These are phyloP conservation scores for Cheilosia vulpina DNA, from an alignment of 2,888 invertebrate genomes.

Conservation along the genomic window DNA sequence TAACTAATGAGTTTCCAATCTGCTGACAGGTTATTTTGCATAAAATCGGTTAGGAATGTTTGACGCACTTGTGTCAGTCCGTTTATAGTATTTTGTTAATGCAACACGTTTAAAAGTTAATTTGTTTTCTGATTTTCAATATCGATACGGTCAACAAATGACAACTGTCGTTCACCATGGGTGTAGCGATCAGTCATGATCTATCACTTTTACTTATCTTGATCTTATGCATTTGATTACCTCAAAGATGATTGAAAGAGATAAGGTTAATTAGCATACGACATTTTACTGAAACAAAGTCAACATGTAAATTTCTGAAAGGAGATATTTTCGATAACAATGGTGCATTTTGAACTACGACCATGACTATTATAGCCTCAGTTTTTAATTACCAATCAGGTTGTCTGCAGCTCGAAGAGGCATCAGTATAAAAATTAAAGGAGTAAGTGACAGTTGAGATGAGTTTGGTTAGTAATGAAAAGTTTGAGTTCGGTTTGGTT, in stretches of 20 bases:
- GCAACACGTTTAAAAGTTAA: slow-evolving; percentile 23
- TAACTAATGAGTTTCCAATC: slow-evolving; percentile 19
- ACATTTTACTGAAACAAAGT: slow-evolving; percentile 13
- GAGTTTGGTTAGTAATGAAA: no score
- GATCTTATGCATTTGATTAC: slow-evolving; percentile 54
- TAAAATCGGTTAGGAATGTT: slow-evolving; percentile 25
- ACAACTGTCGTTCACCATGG: slow-evolving; percentile 11
- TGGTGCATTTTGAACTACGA: slow-evolving; percentile 18
- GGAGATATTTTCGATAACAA: slow-evolving; percentile 14
- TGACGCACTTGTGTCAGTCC: slow-evolving; percentile 29
- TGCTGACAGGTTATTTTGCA: slow-evolving; percentile 24
- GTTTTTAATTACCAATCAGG: background rate
- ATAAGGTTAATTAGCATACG: slow-evolving; percentile 49
- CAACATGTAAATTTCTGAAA: slow-evolving; percentile 23
- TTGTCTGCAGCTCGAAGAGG: background rate
- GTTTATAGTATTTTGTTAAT: background rate
- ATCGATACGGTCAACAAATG: slow-evolving; percentile 15
- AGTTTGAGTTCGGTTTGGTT: no score
- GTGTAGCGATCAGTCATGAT: slow-evolving; percentile 50
- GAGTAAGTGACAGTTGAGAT: no score
- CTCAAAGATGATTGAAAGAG: slow-evolving; percentile 45
- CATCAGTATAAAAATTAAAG: background rate
- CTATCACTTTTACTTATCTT: slow-evolving; percentile 60
- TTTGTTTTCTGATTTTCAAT: slow-evolving; percentile 16
- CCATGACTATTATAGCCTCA: slow-evolving; percentile 32